A percentile compares a stretch with the other conserved stretches of the same genome.
phyloP scores from a whole-genome alignment of 2,888 invertebrate genomes.

The Yponomeuta plumbellus region DNA sequence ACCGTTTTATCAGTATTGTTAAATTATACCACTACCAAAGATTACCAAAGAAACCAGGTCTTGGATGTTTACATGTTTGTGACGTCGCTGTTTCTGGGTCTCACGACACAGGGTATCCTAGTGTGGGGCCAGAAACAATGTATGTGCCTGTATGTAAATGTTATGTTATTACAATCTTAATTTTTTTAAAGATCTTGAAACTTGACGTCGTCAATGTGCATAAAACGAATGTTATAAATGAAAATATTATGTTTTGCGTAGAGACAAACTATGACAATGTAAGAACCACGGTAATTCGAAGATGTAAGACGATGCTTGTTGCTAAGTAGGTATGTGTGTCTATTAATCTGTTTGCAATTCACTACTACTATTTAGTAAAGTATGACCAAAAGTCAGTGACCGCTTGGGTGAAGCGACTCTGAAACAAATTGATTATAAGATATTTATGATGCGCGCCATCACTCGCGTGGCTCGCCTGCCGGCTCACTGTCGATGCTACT shows the following conservation, averaged over 20 bases:
- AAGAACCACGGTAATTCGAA: background rate
- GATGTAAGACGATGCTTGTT: conserved; percentile 24
- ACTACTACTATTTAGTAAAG: conserved; percentile 25
- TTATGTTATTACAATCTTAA: too few species aligned
- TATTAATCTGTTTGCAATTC: conserved; percentile 22
- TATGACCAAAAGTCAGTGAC: conserved; percentile 37
- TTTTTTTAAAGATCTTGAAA: too few species aligned
- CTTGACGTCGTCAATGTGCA: too few species aligned
- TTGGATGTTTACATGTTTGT: too few species aligned
- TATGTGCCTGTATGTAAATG: too few species aligned
- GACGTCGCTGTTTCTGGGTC: too few species aligned
- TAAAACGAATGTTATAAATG: too few species aligned
- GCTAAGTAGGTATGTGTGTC: conserved; percentile 24
- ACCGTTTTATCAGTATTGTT: too few species aligned
- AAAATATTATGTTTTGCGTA: background rate
- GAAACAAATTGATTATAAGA: conserved; percentile 64
- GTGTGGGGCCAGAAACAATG: too few species aligned
- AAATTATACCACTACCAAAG: too few species aligned
- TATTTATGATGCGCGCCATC: conserved; percentile 54
- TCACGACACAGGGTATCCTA: too few species aligned
- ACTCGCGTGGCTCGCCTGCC: conserved; percentile 35
- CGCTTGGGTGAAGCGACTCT: conserved; percentile 42
- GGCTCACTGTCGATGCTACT: conserved; percentile 48
- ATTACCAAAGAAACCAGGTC: too few species aligned
- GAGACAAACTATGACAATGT: background rate